Base-by-base conservation (phyloP, 2,113 vertebrate genomes). In the Cavia aperea region DNA sequence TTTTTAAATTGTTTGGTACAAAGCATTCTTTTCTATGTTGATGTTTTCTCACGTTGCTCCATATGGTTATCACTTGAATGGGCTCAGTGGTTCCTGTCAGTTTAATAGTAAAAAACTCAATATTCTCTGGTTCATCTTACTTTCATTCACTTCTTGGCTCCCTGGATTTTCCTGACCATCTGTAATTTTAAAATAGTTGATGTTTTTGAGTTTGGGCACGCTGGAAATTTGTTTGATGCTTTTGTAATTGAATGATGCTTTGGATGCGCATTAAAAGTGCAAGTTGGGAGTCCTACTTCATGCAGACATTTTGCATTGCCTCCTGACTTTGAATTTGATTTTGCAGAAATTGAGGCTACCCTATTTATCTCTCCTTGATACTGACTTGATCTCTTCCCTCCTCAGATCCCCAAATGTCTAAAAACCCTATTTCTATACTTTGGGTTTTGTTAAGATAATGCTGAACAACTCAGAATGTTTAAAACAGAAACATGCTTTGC, bases 31-130 rank as follows among this genome's bases (percentile, higher is more conserved):
- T 66, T 95, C 66, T 62, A 7, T 66, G 65, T 70, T 2, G 84
- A 49, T 72, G 63, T 89, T 72, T 93, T 62, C 73, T 21, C 73
- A 88, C 91, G 81, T n/a, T 56, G 1, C 93, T 86, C 84, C 89
- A 16, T 81, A n/a, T 58, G 62, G 23, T 85, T 88, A 66, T 90
- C 14, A 75, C 12, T 81, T 77, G 49, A 62, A 77, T 81, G 19
- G 3, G 1, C 51, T 65, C 29, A 51, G 1, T 79, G 33, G 18
- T 81, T 91, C 62, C 7, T 39, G n/a, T 26, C 72, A 72, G 51
- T 24, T 68, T 58, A 19, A 63, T 33, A 82, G 39, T 39, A 39
- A 39, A 39, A 39, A 5, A 31, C n/a, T 86, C 72, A 62, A 14
- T 14, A 36, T 54, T 62, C 43, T 63, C n/a, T 58, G 5, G 2